Percentiles rank a stretch among this genome's conserved stretches.
Conservation (phyloP, 2,113 vertebrate genomes). For the Cololabis saira region DNA sequence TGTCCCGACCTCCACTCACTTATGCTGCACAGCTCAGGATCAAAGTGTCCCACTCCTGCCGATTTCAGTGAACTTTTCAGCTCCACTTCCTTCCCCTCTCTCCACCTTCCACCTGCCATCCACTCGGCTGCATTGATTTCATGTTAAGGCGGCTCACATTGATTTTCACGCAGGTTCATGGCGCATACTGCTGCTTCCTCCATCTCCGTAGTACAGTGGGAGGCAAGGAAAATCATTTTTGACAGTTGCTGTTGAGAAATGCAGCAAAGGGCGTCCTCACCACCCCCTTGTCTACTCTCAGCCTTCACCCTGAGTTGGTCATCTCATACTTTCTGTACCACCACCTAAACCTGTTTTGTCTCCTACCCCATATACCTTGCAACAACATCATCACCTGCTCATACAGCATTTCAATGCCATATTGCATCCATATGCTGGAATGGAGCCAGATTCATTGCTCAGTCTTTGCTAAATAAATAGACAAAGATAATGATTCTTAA, state of each 20-base stretch:
- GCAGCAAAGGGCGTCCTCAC: constrained; percentile 30
- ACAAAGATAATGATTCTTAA: too few species aligned
- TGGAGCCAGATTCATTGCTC: too few species aligned
- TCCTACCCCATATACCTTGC: background rate
- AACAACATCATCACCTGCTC: constrained; percentile 16
- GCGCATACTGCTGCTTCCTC: constrained; percentile 69
- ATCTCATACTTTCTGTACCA: constrained; percentile 14
- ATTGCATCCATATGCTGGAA: background rate
- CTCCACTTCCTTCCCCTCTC: constrained; percentile 39
- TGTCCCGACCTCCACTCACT: constrained; percentile 53
- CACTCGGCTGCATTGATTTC: constrained; percentile 71
- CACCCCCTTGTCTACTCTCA: background rate
- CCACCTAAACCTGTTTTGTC: constrained; percentile 27
- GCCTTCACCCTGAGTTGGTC: constrained; percentile 18
- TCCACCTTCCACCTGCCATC: constrained; percentile 35
- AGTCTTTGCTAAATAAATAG: too few species aligned
- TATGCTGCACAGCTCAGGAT: constrained; percentile 37
- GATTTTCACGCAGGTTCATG: constrained; percentile 79
- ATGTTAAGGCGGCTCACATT: constrained; percentile 78
- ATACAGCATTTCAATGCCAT: background rate
- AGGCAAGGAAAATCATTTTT: constrained; percentile 68
- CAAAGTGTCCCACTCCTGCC: constrained; percentile 33
- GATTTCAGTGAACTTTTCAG: constrained; percentile 53
- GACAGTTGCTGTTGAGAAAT: constrained; percentile 64
- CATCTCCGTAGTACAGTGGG: constrained; percentile 60